A percentile compares a stretch with the other conserved stretches of the same genome.
These are phyloP conservation scores for Hyperopisus bebe DNA, from an alignment of 2,113 vertebrate species.

Conservation along the genomic window DNA sequence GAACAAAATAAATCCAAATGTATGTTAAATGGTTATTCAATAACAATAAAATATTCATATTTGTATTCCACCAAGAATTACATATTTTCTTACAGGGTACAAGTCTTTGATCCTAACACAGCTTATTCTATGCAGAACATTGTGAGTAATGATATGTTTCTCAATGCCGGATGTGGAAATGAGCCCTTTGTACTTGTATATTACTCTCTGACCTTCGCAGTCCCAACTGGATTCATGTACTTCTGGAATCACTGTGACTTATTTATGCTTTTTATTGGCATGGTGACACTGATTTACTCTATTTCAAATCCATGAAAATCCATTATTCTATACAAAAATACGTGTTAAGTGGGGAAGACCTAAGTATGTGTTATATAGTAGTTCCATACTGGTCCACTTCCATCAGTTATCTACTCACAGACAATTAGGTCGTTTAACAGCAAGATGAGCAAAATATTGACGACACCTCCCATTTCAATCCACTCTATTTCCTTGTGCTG, in stretches of 20 bases:
- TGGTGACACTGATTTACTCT: not conserved
- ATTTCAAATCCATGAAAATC: not conserved
- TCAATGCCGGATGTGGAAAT: not conserved
- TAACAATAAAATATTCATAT: not conserved
- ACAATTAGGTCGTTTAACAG: constrained; percentile 10
- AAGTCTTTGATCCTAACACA: not conserved
- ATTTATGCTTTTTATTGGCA: not conserved
- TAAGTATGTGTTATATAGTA: not conserved
- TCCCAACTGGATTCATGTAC: not conserved
- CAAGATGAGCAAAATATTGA: not conserved
- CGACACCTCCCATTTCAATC: not conserved
- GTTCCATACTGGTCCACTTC: not conserved
- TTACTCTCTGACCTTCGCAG: not conserved
- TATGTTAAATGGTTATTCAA: not conserved
- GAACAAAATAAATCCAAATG: not conserved
- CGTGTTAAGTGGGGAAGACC: not conserved
- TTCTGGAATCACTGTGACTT: not conserved
- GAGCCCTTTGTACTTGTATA: not conserved
- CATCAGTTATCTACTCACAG: not conserved
- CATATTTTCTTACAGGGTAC: constrained; percentile 1
- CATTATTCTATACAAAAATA: not conserved
- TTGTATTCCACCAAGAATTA: not conserved
- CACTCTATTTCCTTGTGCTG: not conserved
- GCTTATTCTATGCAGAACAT: not conserved
- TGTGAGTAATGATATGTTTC: not conserved